Base-by-base conservation (phyloP, 2,797 vertebrate genomes). In the Cuculus canorus region DNA sequence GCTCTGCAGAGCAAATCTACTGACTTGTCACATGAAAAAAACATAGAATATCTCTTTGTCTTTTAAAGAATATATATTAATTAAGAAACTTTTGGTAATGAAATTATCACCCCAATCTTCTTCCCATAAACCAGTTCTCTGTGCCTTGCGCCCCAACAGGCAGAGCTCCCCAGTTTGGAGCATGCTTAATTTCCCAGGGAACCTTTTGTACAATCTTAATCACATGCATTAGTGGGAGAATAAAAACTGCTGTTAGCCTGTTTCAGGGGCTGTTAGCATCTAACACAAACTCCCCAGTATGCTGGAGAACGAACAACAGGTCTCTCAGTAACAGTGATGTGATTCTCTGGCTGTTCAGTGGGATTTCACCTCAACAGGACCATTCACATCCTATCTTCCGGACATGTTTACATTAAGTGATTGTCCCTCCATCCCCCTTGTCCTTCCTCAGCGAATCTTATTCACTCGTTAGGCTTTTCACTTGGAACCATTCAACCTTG, bases 401-500 rank as follows among this genome's bases (percentile, higher is more conserved):
- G 70, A 65, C 70, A 2, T 33, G 63, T 65, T 28, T 94, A 59
- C 82, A 35, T 84, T 77, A 80, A 69, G 81, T 52, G 79, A 92
- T 45, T 82, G 80, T 85, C 63, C 69, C 52, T 88, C 28, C 59
- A 53, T 69, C 48, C 79, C 65, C 63, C 33, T 76, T 4, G 0
- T 16, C 57, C 56, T 82, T 94, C 72, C 88, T 88, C 87, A 85
- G 90, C 89, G 79, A 69, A 37, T 90, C 94, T 47, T 57, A 92
- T 77, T 95, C 84, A n/a, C 92, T 93, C 19, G 4, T 93, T 96
- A 59, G 52, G 48, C 90, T 97, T 97, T 97, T 95, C 92, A 95
- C 96, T 97, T 52, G 23, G 94, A 97, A 95, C 95, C 96, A 94
- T 97, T 97, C 96, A 95, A 86, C 93, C 93, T 88, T 76, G 87